These are phyloP conservation scores for Leptinotarsa peninsularis DNA, from an alignment of 2,888 invertebrate genomes.

Conservation along the genomic window DNA sequence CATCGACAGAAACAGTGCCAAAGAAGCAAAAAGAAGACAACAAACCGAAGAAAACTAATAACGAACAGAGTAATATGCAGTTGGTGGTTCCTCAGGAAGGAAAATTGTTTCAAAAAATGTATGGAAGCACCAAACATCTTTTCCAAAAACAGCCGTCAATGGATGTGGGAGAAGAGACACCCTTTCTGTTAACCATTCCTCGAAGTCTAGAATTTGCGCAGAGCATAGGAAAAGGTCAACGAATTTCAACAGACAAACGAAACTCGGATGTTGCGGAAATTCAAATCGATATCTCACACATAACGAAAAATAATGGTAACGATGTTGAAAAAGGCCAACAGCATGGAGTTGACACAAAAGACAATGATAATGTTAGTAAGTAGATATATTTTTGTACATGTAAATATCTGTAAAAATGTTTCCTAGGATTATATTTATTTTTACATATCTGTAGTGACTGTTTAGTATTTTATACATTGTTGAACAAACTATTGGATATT, in stretches of 20 bases:
- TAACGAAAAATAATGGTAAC: constrained; percentile 58
- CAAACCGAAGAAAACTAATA: constrained; percentile 52
- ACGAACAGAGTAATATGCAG: constrained; percentile 36
- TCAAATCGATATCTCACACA: constrained; percentile 53
- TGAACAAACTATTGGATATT: constrained; percentile 18
- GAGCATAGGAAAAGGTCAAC: constrained; percentile 70
- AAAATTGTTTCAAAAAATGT: constrained; percentile 61
- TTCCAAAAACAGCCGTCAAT: constrained; percentile 70
- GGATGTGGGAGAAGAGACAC: constrained; percentile 69
- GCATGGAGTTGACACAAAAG: constrained; percentile 14
- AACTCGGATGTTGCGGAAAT: constrained; percentile 69
- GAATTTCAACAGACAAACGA: constrained; percentile 73
- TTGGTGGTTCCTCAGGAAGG: constrained; percentile 58
- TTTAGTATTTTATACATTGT: constrained; percentile 51
- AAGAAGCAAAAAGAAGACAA: constrained; percentile 52
- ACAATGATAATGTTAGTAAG: constrained; percentile 33
- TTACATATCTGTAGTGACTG: constrained; percentile 49
- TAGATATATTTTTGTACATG: constrained; percentile 50
- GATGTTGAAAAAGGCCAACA: constrained; percentile 47
- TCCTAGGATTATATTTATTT: constrained; percentile 50
- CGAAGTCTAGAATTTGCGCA: constrained; percentile 47
- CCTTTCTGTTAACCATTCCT: constrained; percentile 60
- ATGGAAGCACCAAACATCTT: constrained; percentile 70
- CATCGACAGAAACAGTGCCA: constrained; percentile 38
- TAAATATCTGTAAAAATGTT: constrained; percentile 49